Base-by-base conservation (phyloP, 2,888 invertebrate species). In the Melolontha melolontha region DNA sequence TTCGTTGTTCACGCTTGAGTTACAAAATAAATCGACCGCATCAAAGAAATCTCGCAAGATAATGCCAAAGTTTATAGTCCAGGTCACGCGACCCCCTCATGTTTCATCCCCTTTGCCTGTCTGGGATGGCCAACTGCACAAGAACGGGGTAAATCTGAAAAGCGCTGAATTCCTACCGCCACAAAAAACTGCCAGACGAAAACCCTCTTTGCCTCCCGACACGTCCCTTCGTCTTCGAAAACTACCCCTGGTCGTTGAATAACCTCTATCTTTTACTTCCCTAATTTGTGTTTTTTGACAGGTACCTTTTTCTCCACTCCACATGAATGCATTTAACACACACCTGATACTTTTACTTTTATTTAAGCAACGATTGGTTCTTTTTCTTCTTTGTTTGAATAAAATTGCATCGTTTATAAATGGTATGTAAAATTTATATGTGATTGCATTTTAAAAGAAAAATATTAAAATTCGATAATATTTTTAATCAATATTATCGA, bases 101-200 rank as follows among this genome's bases (percentile, higher is more conserved):
- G 17, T 47, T 12, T 41, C 67, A 41, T 22, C 50, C 67, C 67
- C 63, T 50, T 63, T 6, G 22, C 63, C 67, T 51, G 67, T 67
- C 67, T 67, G 67, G 49, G 67, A 52, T 52, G 41, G 67, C 62
- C 63, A 63, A 67, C 67, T 63, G 67, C 67, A 67, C 67, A 12
- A 50, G 63, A 67, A 67, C 63, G 67, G 67, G 67, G 67, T 67
- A 63, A 67, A 66, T 66, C 66, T 66, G 57, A 66, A 66, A 55
- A 67, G 63, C 67, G 67, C 67, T 52, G 67, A 67, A 67, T 67
- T 67, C 67, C 54, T 40, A 52, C 34, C 51, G 44, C 42, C 63
- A 67, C 67, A 67, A 67, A 67, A 67, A 67, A 67, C 67, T 63
- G 67, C 67, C 63, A 67, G 67, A 67, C 67, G 67, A 67, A 67